Evolutionary conservation across 1,140 invertebrate genomes (phyloP), one percentile per base, ranked within the genome.

Genomic region (Pogonognathellus flavescens): DNA sequence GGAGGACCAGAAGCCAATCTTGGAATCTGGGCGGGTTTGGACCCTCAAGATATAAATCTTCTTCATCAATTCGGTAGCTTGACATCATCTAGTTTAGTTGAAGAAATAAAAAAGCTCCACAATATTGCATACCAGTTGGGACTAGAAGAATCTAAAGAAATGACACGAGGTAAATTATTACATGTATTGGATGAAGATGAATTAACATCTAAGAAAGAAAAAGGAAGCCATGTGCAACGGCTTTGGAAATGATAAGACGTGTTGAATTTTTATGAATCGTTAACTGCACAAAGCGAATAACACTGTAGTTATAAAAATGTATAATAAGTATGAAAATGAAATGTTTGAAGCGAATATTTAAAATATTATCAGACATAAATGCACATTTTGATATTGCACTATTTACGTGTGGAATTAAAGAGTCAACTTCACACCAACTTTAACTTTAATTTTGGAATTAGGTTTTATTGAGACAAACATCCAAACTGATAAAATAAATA

Each of bases 141-240:
- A 9, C 91, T 97, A 14, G 96, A 98, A 90, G 97, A 99, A 93
- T 94, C 97, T 0, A 97, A 97, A 90, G 97, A 99, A 93, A 97
- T 98, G 95, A 98, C 97, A 0, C 92, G 97, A 88, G 97, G 97
- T 55, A 98, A 97, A 92, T 97, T 97, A 91, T 92, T 99, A 60
- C 97, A 97, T 91, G 96, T 98, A 80, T 88, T 93, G 60, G 85
- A 87, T 53, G 89, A 91, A 90, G 83, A 60, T 62, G 80, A 62
- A 59, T 55, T 50, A 53, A 50, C 66, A n/a, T 25, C 49, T 20
- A 84, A 84, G 31, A 66, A 59, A 82, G 76, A 25, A 66, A 86
- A 87, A 50, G 86, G 82, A 53, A 55, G 50, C 31, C 81, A 86
- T 62, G 72, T 86, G 11, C 85, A 87, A 76, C 49, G 84, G 20